Conservation (phyloP, 2,888 invertebrate genomes). For the Carpatolechia fugitivella region DNA sequence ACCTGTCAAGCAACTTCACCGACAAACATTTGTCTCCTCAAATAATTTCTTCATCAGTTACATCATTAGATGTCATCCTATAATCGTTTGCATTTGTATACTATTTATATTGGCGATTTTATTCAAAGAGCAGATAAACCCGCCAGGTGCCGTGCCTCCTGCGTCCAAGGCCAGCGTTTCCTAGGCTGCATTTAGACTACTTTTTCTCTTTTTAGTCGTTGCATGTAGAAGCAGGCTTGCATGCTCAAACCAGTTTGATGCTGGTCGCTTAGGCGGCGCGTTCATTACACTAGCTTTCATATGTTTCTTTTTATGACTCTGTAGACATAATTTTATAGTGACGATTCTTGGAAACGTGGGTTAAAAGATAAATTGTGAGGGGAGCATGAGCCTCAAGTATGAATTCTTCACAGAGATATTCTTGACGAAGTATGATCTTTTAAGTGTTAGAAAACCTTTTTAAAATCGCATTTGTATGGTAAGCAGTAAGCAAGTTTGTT, state of each 20-base stretch:
- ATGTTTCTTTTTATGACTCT: conserved; percentile 50
- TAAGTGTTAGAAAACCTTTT: no score
- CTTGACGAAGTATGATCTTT: background rate
- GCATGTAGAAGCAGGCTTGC: conserved; percentile 72
- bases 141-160: conserved; percentile 76
- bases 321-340: conserved; percentile 34
- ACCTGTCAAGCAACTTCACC: background rate
- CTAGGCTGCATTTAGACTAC: conserved; percentile 77
- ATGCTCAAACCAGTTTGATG: conserved; percentile 74
- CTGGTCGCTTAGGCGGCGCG: conserved; percentile 62
- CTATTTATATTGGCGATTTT: conserved; percentile 45
- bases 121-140: conserved; percentile 73
- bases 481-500: no score
- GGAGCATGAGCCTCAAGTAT: conserved; percentile 7
- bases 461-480: no score
- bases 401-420: background rate
- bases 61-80: conserved; percentile 36
- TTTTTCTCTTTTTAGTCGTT: conserved; percentile 71
- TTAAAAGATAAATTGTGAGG: background rate
- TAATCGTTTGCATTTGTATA: background rate
- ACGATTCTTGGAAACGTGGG: conserved; percentile 6
- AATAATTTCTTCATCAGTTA: conserved; percentile 35
- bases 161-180: conserved; percentile 76
- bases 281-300: conserved; percentile 46
- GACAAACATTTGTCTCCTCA: background rate